These are phyloP conservation scores for Erebia epiphron DNA, from an alignment of 2,888 invertebrate species.

Conservation along the genomic window DNA sequence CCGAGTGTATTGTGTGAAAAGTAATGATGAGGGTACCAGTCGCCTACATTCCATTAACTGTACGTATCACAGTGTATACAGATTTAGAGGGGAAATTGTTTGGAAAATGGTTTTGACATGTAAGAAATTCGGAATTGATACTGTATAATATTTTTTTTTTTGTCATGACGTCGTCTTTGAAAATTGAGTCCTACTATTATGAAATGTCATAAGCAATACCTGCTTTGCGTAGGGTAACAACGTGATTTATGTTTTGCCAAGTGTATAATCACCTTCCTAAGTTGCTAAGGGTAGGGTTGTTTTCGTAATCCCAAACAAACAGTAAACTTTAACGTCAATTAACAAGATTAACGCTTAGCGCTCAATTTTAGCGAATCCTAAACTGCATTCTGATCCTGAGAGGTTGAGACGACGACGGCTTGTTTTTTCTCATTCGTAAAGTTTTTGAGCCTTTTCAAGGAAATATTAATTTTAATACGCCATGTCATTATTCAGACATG, in stretches of 20 bases:
- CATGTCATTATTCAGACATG: no score
- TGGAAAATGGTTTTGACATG: conserved; percentile 6
- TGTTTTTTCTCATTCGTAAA: no score
- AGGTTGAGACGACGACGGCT: no score
- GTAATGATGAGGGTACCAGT: conserved; percentile 9
- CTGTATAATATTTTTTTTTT: conserved; percentile 1
- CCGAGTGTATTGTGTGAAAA: conserved; percentile 19
- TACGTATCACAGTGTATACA: conserved; percentile 11
- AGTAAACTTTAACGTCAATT: not conserved
- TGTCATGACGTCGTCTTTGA: not conserved
- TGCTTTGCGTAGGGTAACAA: not conserved
- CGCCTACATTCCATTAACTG: conserved; percentile 7
- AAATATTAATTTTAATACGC: no score
- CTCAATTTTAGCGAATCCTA: not conserved
- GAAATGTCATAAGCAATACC: not conserved
- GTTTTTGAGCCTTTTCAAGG: no score
- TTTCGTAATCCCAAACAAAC: not conserved
- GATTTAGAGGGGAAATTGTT: not conserved
- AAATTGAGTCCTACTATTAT: not conserved
- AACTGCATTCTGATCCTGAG: not conserved
- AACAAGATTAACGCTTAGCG: conserved; percentile 12
- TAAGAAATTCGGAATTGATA: not conserved
- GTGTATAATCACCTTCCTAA: no score
- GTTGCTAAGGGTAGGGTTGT: no score
- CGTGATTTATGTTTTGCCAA: not conserved